Evolutionary conservation across 2,888 invertebrate genomes (phyloP).

Genomic region (Embidobia sp.): DNA sequence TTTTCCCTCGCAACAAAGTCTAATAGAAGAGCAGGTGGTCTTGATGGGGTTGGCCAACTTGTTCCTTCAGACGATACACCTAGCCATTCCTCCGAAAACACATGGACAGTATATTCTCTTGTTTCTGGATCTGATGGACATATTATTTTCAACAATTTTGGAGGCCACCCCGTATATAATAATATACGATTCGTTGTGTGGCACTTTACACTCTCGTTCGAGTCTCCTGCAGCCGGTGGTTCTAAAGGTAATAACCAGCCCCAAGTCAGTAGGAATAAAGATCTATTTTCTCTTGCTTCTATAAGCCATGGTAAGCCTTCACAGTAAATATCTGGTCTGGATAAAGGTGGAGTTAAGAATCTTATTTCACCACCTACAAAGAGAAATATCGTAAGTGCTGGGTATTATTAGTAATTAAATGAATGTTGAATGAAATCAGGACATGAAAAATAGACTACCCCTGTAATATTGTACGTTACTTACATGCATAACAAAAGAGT

Average conservation of each 20-base stretch:
- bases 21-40: constrained; percentile 85
- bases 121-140: constrained; percentile 88
- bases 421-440: no score
- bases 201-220: constrained; percentile 82
- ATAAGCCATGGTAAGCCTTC: constrained; percentile 90
- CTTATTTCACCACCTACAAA: constrained; percentile 85
- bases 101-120: constrained; percentile 87
- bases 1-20: constrained; percentile 88
- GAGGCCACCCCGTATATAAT: constrained; percentile 89
- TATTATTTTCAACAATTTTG: constrained; percentile 83
- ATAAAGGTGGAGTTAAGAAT: constrained; percentile 85
- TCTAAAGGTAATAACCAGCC: constrained; percentile 88
- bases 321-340: constrained; percentile 85
- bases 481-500: no score
- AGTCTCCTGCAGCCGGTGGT: constrained; percentile 81
- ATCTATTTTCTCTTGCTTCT: constrained; percentile 90
- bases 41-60: constrained; percentile 76
- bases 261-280: constrained; percentile 92
- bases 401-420: no score
- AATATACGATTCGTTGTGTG: constrained; percentile 90
- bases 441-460: no score
- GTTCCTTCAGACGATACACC: constrained; percentile 78
- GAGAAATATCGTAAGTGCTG: no score
- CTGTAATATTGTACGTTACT: no score
- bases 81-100: constrained; percentile 91